phyloP scores from a whole-genome alignment of 2,113 vertebrate genomes.

The Zosterops hypoxanthus region DNA sequence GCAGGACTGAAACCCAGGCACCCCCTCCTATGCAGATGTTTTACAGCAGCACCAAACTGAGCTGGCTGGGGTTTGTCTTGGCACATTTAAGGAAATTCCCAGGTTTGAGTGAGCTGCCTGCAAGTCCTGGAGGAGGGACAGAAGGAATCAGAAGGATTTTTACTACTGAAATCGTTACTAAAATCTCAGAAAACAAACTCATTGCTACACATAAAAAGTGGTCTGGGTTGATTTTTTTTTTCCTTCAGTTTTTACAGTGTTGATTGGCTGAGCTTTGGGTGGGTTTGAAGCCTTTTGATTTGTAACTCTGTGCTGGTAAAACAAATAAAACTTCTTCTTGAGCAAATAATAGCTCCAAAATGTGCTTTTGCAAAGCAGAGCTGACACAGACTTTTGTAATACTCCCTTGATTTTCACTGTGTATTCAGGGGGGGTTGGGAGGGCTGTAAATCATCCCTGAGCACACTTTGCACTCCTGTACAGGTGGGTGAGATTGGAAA shows the following conservation, averaged over 20 bases:
- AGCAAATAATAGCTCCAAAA: background rate
- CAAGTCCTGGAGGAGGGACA: background rate
- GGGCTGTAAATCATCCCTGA: background rate
- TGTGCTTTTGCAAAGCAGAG: background rate
- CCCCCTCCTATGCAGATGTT: background rate
- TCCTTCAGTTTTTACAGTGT: background rate
- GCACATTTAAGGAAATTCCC: background rate
- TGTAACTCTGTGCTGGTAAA: background rate
- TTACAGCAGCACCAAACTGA: background rate
- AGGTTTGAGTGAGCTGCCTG: background rate
- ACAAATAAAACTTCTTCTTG: background rate
- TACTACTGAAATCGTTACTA: background rate
- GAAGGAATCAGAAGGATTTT: background rate
- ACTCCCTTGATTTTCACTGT: background rate
- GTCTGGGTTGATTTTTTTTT: background rate
- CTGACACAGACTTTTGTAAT: background rate
- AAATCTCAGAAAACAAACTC: background rate
- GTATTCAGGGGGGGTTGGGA: background rate
- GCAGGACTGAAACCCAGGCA: rapidly evolving
- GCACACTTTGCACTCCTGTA: background rate
- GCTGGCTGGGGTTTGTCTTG: background rate
- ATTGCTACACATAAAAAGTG: background rate
- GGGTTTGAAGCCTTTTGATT: background rate
- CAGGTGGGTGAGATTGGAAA: background rate
- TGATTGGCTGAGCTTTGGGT: background rate